Evolutionary conservation across 2,113 vertebrate genomes (phyloP), one percentile per base, ranked within the genome.

Genomic region (Piprites chloris): DNA sequence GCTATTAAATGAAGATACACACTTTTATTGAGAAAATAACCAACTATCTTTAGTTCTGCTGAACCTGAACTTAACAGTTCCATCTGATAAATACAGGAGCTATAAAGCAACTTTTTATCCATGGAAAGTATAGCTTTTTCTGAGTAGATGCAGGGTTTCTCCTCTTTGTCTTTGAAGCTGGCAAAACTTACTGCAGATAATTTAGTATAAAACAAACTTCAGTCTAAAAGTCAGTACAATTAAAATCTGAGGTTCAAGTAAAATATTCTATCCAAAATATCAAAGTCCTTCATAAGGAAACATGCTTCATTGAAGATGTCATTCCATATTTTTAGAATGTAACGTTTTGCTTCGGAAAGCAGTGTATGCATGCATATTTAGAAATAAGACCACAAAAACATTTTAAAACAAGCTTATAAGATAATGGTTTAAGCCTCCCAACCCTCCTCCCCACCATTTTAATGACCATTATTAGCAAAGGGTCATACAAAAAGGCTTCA

Each of bases 11-110:
- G 23, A 95, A 97, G 56, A 85, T 41, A 78, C 21, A 68, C 1
- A 32, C 5, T 2, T 42, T 11, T 55, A 75, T 73, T 33, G 9
- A 92, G 71, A 86, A 96, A 85, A 89, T 89, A 94, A 80, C 73
- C 74, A 91, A 87, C 50, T 67, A 75, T 49, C 75, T 96, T 73
- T 52, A 88, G 84, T 81, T 94, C 86, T 71, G 27, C 81, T 73
- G 52, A 88, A 88, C 49, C 47, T 59, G 27, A 83, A 92, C n/a
- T 87, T 65, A 80, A 75, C 59, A 56, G 47, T 81, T 35, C 26
- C 68, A 92, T 61, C 92, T 77, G 86, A 90, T 91, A 82, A 97
- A 66, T 39, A 76, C 1, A 41, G 50, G 41, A 83, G 15, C 11
- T 76, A 69, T 32, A 94, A 63, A 78, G 15, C 39, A 89, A 89